Evolutionary conservation across 2,113 vertebrate genomes (phyloP).

Genomic region (Rhinogobius similis): DNA sequence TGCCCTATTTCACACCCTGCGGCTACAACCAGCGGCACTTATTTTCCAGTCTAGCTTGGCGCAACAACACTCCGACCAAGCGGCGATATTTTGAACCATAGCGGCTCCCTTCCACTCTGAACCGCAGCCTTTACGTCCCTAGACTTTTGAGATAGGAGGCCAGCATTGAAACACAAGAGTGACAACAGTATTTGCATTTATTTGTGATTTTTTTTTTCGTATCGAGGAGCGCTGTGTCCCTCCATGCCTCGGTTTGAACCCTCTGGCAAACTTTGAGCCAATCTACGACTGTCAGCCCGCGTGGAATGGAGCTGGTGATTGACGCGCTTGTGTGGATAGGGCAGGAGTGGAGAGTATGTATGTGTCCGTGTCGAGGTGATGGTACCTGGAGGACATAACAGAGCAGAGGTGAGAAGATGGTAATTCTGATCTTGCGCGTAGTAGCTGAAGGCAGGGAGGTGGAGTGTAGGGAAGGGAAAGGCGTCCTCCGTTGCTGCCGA

Average conservation of each 20-base stretch:
- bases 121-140: slow-evolving; percentile 32
- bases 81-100: slow-evolving; percentile 34
- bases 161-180: slow-evolving; percentile 21
- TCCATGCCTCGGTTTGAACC: slow-evolving; percentile 33
- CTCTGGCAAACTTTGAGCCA: slow-evolving; percentile 44
- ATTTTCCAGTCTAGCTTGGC: slow-evolving; percentile 12
- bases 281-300: slow-evolving; percentile 49
- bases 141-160: slow-evolving; percentile 34
- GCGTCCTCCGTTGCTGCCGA: background rate
- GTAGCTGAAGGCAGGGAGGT: slow-evolving; percentile 32
- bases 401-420: slow-evolving; percentile 53
- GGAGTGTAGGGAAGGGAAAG: slow-evolving; percentile 11
- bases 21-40: slow-evolving; percentile 13
- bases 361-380: slow-evolving; percentile 10
- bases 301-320: slow-evolving; percentile 48
- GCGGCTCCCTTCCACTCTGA: slow-evolving; percentile 24
- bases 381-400: slow-evolving; percentile 47
- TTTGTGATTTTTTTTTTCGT: background rate
- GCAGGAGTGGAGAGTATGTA: background rate
- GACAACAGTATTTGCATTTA: slow-evolving; percentile 10
- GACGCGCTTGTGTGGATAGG: slow-evolving; percentile 30
- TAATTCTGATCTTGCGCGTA: slow-evolving; percentile 47
- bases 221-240: slow-evolving; percentile 16
- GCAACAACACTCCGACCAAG: background rate
- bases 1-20: slow-evolving; percentile 7